Base-by-base conservation (phyloP, 2,113 vertebrate genomes). In the Pelusios castaneus region DNA sequence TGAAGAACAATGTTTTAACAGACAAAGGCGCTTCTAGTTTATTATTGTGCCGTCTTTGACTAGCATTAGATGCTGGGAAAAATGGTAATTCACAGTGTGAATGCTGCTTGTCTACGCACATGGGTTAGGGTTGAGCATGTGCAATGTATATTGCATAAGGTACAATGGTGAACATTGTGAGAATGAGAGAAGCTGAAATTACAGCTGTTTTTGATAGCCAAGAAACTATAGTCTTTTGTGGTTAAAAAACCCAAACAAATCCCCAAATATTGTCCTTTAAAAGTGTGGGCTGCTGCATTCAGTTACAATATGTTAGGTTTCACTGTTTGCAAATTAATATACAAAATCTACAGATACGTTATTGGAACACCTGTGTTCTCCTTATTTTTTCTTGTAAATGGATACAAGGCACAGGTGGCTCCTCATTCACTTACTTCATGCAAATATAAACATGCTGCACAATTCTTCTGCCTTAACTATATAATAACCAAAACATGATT, bases 41-140 rank as follows among this genome's bases (percentile, higher is more conserved):
- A 97, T 98, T 98, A 98, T 98, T 97, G 98, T 95, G 97, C 97
- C 97, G 97, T 97, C 97, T 97, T 97, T 97, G 97, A 97, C 93
- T 93, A 95, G 96, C 3, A 11, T 95, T 97, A 92, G 97, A 97
- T 98, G 97, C 98, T 98, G 98, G 97, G 97, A 98, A 94, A 98
- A 98, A 98, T 98, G 97, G 97, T 98, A 98, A 98, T 98, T 98
- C 98, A 97, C 97, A 98, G 97, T 97, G 95, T 98, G 98, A 98
- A 98, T 97, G 97, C 97, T 97, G 90, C 96, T 98, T 29, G 88
- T 93, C 96, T 96, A 96, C 95, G 89, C 77, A 77, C 73, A 89
- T 84, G 97, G 94, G 94, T 91, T 98, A 97, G 94, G 96, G 95
- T 88, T 85, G 97, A 97, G 96, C 93, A 85, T 95, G 92, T 97